phyloP scores from a whole-genome alignment of 2,888 invertebrate genomes.

The Thysanoteuthis rhombus region DNA sequence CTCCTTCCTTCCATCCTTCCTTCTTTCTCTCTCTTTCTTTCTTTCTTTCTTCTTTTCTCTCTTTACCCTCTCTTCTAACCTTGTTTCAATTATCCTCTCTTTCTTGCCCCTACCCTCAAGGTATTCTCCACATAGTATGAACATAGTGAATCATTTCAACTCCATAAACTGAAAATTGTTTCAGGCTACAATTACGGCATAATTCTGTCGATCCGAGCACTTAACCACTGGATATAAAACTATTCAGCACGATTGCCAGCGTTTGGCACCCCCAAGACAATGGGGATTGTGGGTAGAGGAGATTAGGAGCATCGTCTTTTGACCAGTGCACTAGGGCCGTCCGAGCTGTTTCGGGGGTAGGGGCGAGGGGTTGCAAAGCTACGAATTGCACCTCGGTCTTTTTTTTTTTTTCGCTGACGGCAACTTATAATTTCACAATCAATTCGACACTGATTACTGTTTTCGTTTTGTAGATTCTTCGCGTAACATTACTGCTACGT shows the following conservation, averaged over 20 bases:
- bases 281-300: neutral
- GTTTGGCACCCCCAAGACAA: neutral
- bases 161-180: neutral
- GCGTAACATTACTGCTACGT: neutral
- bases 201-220: neutral
- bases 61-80: no score
- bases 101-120: no score
- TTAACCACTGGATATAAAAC: neutral
- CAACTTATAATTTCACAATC: neutral
- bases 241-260: neutral
- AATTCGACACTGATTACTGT: neutral
- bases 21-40: no score
- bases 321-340: neutral
- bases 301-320: neutral
- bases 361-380: neutral
- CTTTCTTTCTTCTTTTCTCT: no score
- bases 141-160: neutral
- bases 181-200: neutral
- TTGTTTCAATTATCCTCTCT: no score
- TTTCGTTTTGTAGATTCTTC: neutral
- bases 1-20: no score
- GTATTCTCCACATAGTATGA: neutral
- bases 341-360: neutral
- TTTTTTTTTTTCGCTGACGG: neutral
- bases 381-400: neutral